A percentile compares a stretch with the other conserved stretches of the same genome.
Evolutionary conservation across 2,888 invertebrate genomes (phyloP).

Genomic region (Lasioglossum zephyrum): DNA sequence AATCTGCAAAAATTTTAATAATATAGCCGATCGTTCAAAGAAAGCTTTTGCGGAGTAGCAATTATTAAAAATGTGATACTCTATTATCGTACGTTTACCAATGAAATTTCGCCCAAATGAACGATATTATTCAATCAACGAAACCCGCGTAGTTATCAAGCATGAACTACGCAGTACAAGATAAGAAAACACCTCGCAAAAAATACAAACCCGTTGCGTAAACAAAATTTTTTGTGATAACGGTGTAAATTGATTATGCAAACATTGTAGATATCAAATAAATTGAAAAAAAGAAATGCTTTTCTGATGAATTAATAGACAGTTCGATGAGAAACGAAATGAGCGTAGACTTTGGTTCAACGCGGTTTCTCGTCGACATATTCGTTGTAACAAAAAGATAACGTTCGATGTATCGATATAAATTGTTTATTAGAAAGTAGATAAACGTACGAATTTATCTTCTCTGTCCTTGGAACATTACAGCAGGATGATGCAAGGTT

Average conservation of each 20-base stretch:
- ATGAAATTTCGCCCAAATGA: neutral
- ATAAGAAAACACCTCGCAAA: constrained; percentile 5
- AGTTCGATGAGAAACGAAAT: neutral
- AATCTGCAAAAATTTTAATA: neutral
- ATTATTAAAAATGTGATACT: neutral
- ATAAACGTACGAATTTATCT: neutral
- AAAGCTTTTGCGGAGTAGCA: too few relatives aligned
- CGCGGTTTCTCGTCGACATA: neutral
- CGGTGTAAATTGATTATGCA: neutral
- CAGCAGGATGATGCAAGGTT: constrained; percentile 3
- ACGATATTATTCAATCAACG: neutral
- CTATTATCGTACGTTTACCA: neutral
- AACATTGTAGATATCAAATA: neutral
- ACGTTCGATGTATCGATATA: neutral
- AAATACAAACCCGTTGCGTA: neutral
- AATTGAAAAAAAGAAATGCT: neutral
- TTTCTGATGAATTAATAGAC: neutral
- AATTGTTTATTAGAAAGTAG: neutral
- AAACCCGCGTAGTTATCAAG: neutral
- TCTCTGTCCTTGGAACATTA: neutral
- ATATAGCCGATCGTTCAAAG: neutral
- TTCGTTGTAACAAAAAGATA: neutral
- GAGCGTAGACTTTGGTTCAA: neutral
- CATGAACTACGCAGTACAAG: constrained; percentile 30
- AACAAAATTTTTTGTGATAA: neutral